Percentiles rank a stretch among this genome's conserved stretches.
phyloP scores from a whole-genome alignment of 2,888 invertebrate genomes.

The Hipparchia semele region DNA sequence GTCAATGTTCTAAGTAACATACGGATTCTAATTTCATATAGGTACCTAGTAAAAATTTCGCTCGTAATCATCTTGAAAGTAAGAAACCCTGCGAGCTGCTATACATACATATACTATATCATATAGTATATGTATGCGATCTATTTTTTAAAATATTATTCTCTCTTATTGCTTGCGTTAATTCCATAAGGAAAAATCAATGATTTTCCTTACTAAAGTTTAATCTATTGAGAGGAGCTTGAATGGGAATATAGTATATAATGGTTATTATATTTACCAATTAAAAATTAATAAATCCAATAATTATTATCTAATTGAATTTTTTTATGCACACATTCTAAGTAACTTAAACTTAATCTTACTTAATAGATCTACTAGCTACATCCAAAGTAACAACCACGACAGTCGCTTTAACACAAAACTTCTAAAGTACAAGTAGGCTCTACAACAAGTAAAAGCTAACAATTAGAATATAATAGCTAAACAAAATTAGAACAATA shows the following conservation, averaged over 20 bases:
- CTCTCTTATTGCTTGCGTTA: no score
- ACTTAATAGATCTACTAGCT: no score
- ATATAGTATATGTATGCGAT: constrained; percentile 6
- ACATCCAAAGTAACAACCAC: neutral
- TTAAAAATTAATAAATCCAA: neutral
- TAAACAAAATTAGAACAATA: constrained; percentile 22
- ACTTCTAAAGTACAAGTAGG: neutral
- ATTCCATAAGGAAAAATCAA: neutral
- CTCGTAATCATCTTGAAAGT: constrained; percentile 39
- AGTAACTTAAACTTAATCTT: neutral
- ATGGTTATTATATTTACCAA: neutral
- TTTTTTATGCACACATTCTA: neutral
- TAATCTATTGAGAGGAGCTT: no score
- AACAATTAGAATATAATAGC: neutral
- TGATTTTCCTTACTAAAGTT: no score
- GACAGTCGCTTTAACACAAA: neutral
- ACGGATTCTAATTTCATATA: neutral
- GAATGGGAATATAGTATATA: no score
- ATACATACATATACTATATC: no score
- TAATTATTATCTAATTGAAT: neutral
- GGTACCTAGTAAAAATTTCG: no score
- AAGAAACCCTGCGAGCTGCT: neutral
- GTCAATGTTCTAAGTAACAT: neutral
- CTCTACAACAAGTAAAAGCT: neutral
- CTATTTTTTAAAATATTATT: constrained; percentile 32